Conservation (phyloP, 2,797 vertebrate species). For the Lagodon rhomboides region DNA sequence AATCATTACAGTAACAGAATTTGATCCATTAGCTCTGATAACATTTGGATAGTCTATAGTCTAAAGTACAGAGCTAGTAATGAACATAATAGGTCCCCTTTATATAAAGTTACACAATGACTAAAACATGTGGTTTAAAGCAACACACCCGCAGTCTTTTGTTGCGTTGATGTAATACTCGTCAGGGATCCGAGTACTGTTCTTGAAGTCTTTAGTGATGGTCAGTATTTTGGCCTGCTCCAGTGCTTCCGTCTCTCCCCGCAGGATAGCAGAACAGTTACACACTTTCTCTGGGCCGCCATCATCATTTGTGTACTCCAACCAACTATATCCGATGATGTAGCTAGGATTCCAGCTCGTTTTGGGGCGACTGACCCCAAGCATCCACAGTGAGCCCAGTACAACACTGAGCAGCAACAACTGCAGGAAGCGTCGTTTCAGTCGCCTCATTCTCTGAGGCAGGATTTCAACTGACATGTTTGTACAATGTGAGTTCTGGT, state of each 20-base stretch:
- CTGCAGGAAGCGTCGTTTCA: accelerated
- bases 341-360: neutral
- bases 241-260: slow-evolving; percentile 84
- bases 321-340: slow-evolving; percentile 25
- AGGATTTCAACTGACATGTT: neutral
- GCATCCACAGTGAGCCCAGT: slow-evolving; percentile 32
- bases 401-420: slow-evolving; percentile 16
- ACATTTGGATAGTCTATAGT: no score
- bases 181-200: slow-evolving; percentile 70
- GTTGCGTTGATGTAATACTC: slow-evolving; percentile 87
- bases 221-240: slow-evolving; percentile 83
- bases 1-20: no score
- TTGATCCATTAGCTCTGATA: no score
- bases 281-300: slow-evolving; percentile 71
- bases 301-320: slow-evolving; percentile 78
- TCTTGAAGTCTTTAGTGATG: slow-evolving; percentile 81
- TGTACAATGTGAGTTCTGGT: neutral
- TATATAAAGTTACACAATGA: no score
- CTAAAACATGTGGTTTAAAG: neutral
- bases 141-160: slow-evolving; percentile 80
- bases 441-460: slow-evolving; percentile 12
- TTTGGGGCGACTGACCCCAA: neutral
- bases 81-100: no score
- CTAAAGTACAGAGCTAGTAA: no score
- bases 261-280: slow-evolving; percentile 88